Conservation (phyloP, 64 coral and sea anemone genomes). For the Pachyseris speciosa region DNA sequence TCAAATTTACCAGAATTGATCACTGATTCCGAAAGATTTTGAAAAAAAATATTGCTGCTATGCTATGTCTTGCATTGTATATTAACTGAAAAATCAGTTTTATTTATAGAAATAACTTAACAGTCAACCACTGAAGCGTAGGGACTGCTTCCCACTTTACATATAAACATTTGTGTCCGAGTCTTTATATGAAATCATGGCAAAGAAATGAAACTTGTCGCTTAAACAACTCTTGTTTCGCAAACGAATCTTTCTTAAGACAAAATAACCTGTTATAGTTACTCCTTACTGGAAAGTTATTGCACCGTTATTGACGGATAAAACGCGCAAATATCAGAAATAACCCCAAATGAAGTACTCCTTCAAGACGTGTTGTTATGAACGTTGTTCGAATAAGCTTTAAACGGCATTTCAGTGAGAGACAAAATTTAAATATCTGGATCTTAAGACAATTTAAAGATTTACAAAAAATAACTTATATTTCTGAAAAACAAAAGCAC, state of each 20-base stretch:
- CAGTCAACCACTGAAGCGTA: background rate
- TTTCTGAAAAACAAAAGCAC: background rate
- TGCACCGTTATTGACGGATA: background rate
- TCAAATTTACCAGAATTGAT: background rate
- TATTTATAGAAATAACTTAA: background rate
- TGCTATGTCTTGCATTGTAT: too few species aligned
- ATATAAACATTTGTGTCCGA: constrained; percentile 10
- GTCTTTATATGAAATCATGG: constrained; percentile 30
- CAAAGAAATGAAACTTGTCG: constrained; percentile 43
- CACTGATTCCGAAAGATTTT: background rate
- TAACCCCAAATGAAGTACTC: constrained; percentile 5
- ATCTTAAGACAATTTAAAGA: background rate
- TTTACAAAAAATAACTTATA: background rate
- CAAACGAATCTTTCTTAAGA: constrained; percentile 18
- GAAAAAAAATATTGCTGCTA: too few species aligned
- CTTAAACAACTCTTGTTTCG: constrained; percentile 10
- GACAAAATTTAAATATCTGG: background rate
- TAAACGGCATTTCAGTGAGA: background rate
- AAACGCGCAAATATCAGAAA: background rate
- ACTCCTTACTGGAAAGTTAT: background rate
- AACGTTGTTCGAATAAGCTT: background rate
- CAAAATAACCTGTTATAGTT: constrained; percentile 41
- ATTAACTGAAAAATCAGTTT: background rate
- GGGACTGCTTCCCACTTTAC: background rate
- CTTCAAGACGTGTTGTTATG: background rate